These are phyloP conservation scores for Larimichthys polyactis DNA, from an alignment of 2,113 vertebrate genomes.

Conservation along the genomic window DNA sequence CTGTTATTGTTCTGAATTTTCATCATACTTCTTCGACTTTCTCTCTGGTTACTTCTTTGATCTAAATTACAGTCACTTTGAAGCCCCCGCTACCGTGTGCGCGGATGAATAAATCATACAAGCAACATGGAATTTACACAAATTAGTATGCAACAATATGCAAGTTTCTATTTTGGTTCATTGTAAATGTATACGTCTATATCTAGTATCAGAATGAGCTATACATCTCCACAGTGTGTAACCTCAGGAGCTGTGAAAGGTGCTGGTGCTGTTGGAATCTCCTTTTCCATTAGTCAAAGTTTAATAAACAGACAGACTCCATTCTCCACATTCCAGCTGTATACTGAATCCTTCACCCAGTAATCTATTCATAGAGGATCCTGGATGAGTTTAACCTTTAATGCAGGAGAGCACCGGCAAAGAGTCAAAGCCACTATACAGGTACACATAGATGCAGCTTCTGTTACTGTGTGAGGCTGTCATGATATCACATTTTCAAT, in stretches of 20 bases:
- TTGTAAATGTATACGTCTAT: constrained; percentile 48
- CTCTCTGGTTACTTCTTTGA: constrained; percentile 31
- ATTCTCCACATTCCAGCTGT: constrained; percentile 32
- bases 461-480: neutral
- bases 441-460: neutral
- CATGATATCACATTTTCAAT: too few relatives aligned
- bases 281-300: constrained; percentile 54
- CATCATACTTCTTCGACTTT: constrained; percentile 41
- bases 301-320: constrained; percentile 45
- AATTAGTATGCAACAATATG: constrained; percentile 39
- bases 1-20: constrained; percentile 39
- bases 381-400: constrained; percentile 1
- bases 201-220: constrained; percentile 38
- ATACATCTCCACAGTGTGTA: neutral
- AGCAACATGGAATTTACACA: constrained; percentile 27
- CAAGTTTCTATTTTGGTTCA: constrained; percentile 57
- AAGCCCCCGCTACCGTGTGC: constrained; percentile 22
- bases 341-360: constrained; percentile 4
- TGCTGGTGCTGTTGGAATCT: constrained; percentile 42
- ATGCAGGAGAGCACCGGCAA: neutral
- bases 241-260: constrained; percentile 38
- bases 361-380: constrained; percentile 28
- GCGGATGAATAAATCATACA: constrained; percentile 66
- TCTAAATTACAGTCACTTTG: constrained; percentile 55
- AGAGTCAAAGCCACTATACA: neutral